phyloP scores from a whole-genome alignment of 2,797 vertebrate genomes.

The Phoeniculus purpureus region DNA sequence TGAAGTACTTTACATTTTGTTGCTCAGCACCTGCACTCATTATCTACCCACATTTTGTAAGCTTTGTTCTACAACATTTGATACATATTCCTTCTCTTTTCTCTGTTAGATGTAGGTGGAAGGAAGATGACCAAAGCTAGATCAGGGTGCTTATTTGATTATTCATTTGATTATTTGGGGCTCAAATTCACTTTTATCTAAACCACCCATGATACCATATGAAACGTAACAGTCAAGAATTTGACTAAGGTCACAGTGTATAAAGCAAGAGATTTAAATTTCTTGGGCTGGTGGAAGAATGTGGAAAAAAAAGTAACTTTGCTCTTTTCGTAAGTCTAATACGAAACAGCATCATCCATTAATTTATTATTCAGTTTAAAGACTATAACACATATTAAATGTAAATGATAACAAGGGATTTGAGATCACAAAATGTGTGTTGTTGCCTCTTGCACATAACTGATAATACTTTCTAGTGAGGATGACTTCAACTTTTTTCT shows the following conservation, averaged over 20 bases:
- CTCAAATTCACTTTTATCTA: background rate
- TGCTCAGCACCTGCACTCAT: background rate
- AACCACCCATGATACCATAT: background rate
- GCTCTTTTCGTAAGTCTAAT: background rate
- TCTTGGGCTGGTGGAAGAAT: background rate
- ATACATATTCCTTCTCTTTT: background rate
- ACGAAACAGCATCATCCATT: background rate
- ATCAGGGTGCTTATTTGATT: background rate
- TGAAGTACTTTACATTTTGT: background rate
- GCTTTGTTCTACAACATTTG: background rate
- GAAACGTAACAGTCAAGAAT: background rate
- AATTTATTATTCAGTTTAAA: background rate
- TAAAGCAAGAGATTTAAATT: background rate
- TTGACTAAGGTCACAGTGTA: background rate
- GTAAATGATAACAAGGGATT: background rate
- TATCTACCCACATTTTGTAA: background rate
- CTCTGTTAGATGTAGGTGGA: background rate
- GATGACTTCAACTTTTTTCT: background rate
- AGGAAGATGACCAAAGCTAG: background rate
- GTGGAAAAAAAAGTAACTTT: background rate
- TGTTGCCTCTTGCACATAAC: background rate
- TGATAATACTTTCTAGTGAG: background rate
- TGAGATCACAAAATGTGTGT: fast-evolving
- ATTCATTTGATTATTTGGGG: background rate
- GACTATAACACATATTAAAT: background rate